Evolutionary conservation across 2,797 vertebrate genomes (phyloP).

Genomic region (Glyptemys insculpta): DNA sequence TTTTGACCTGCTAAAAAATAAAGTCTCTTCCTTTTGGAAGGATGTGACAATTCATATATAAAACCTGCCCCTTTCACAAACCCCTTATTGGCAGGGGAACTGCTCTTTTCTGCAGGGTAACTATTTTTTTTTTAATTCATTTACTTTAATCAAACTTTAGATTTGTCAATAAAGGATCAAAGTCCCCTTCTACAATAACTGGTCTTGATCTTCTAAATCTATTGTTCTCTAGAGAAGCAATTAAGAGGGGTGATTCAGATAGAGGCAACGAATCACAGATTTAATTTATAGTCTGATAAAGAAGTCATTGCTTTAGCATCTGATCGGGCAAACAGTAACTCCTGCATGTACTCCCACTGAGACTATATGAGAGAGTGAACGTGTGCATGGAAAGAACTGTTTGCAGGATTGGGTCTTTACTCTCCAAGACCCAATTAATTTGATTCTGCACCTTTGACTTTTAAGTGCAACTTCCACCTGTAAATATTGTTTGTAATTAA

Average conservation of each 20-base stretch:
- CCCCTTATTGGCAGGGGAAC: neutral
- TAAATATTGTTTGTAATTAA: neutral
- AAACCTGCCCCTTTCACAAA: neutral
- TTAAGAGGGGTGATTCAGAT: neutral
- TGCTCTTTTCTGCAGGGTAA: neutral
- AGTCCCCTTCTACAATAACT: neutral
- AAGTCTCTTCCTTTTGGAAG: neutral
- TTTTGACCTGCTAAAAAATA: neutral
- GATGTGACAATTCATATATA: neutral
- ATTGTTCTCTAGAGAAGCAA: conserved; percentile 1
- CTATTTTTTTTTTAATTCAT: neutral
- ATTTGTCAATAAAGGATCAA: neutral
- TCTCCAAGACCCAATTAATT: neutral
- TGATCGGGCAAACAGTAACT: neutral
- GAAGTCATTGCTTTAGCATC: neutral
- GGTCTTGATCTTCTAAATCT: conserved; percentile 21
- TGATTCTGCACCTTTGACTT: neutral
- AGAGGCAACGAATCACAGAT: rapidly evolving
- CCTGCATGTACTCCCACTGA: neutral
- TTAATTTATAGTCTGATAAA: neutral
- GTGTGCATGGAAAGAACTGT: neutral
- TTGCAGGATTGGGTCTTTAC: neutral
- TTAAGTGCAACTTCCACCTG: neutral
- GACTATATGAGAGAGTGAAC: neutral
- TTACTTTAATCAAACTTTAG: neutral